These are phyloP conservation scores for Centropus unirufus DNA, from an alignment of 2,113 vertebrate species.

Conservation along the genomic window DNA sequence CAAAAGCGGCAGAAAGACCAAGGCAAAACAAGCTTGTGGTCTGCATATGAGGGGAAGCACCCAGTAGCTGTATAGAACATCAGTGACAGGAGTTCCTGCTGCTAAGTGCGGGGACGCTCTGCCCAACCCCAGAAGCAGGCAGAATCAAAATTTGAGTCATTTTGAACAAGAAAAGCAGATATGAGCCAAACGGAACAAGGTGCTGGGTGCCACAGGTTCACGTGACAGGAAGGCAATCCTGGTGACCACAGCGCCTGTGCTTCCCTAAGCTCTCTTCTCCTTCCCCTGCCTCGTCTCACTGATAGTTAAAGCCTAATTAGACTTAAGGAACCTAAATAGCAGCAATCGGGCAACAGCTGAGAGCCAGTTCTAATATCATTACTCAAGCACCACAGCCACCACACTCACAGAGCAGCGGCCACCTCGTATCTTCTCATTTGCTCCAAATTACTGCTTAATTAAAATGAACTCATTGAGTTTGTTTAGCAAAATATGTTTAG, in stretches of 20 bases:
- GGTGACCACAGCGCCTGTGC: not conserved
- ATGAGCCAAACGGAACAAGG: accelerated
- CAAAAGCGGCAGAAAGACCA: not conserved
- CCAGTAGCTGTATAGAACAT: not conserved
- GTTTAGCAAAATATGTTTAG: conserved; percentile 1
- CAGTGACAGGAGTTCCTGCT: not conserved
- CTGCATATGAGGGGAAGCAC: not conserved
- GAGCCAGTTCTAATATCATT: not conserved
- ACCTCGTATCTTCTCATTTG: conserved; percentile 23
- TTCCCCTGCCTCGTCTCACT: not conserved
- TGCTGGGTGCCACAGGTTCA: not conserved
- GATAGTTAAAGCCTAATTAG: not conserved
- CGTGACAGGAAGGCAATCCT: accelerated
- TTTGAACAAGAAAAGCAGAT: not conserved
- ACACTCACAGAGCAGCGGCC: not conserved
- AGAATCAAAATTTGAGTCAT: not conserved
- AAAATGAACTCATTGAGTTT: not conserved
- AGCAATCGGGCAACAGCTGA: not conserved
- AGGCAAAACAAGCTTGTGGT: not conserved
- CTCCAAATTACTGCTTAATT: conserved; percentile 37
- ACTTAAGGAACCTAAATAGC: not conserved
- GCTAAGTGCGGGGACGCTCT: accelerated
- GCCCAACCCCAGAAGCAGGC: accelerated
- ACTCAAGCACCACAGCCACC: not conserved
- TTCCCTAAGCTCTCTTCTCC: not conserved